These are phyloP conservation scores for Macropis europaea DNA, from an alignment of 2,888 invertebrate genomes.

Conservation along the genomic window DNA sequence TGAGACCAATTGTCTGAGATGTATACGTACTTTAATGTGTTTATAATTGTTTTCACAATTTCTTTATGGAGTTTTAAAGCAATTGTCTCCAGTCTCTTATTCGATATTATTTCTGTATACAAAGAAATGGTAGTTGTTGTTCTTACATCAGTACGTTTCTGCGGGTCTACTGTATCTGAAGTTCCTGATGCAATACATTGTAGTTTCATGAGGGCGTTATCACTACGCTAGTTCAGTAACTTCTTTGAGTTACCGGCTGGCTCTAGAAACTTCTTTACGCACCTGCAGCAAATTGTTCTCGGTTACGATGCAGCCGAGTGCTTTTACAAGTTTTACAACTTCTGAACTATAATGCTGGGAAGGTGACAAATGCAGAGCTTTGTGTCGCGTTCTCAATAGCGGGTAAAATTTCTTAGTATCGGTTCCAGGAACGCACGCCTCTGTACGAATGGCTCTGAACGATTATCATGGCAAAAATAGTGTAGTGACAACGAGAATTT, in stretches of 20 bases:
- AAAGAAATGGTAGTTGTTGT: too few species aligned
- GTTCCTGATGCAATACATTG: neutral
- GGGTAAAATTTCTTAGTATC: neutral
- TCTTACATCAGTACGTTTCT: too few species aligned
- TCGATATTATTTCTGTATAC: too few species aligned
- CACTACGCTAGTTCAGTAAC: neutral
- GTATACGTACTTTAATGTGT: too few species aligned
- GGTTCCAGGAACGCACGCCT: neutral
- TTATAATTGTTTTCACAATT: too few species aligned
- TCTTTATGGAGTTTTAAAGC: too few species aligned
- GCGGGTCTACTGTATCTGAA: neutral
- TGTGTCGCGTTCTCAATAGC: neutral
- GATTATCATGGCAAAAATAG: neutral
- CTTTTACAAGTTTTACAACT: conserved; percentile 7
- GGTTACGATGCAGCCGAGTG: neutral
- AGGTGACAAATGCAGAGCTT: conserved; percentile 1
- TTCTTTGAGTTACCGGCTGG: neutral
- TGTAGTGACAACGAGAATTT: conserved; percentile 1
- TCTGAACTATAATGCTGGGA: neutral
- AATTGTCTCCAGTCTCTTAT: too few species aligned
- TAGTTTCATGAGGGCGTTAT: conserved; percentile 16
- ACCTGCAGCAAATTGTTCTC: neutral
- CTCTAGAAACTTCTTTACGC: neutral
- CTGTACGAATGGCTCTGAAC: neutral
- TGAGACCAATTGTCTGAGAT: too few species aligned